Percentiles rank a stretch among this genome's conserved stretches.
These are phyloP conservation scores for Eudemis profundana DNA, from an alignment of 2,888 invertebrate species.

Conservation along the genomic window DNA sequence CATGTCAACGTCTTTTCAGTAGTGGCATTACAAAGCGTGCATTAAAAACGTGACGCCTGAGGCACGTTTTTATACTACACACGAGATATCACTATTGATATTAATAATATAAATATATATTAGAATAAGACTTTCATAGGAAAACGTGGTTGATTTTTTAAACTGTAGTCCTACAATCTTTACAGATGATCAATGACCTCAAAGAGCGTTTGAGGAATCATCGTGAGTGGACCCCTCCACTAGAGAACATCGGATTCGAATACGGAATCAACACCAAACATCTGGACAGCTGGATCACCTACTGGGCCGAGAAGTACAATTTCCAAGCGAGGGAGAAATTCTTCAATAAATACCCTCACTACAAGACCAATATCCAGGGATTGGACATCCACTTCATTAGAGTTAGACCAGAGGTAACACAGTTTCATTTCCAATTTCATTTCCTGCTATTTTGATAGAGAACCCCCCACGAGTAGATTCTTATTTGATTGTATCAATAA, in stretches of 20 bases:
- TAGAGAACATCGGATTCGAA: constrained; percentile 80
- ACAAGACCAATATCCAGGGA: constrained; percentile 89
- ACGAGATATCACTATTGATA: too few species aligned
- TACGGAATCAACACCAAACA: constrained; percentile 86
- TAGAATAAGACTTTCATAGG: not conserved
- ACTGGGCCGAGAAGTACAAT: constrained; percentile 88
- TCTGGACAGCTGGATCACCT: constrained; percentile 75
- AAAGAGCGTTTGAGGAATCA: constrained; percentile 49
- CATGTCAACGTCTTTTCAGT: too few species aligned
- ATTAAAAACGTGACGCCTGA: too few species aligned
- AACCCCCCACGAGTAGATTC: too few species aligned
- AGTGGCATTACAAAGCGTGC: too few species aligned
- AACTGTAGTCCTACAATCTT: constrained; percentile 8
- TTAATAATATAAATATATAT: too few species aligned
- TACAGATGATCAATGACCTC: constrained; percentile 52
- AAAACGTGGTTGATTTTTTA: not conserved
- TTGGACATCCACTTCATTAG: constrained; percentile 89
- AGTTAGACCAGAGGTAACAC: constrained; percentile 40
- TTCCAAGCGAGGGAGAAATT: constrained; percentile 87
- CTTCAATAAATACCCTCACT: constrained; percentile 89
- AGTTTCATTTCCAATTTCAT: too few species aligned
- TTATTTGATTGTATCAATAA: too few species aligned
- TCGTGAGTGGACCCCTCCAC: constrained; percentile 49
- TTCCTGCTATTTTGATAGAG: too few species aligned
- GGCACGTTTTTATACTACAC: too few species aligned